Percentiles rank a stretch among this genome's conserved stretches.
phyloP scores from a whole-genome alignment of 2,113 vertebrate genomes.

The Anarhynchus alexandrinus region DNA sequence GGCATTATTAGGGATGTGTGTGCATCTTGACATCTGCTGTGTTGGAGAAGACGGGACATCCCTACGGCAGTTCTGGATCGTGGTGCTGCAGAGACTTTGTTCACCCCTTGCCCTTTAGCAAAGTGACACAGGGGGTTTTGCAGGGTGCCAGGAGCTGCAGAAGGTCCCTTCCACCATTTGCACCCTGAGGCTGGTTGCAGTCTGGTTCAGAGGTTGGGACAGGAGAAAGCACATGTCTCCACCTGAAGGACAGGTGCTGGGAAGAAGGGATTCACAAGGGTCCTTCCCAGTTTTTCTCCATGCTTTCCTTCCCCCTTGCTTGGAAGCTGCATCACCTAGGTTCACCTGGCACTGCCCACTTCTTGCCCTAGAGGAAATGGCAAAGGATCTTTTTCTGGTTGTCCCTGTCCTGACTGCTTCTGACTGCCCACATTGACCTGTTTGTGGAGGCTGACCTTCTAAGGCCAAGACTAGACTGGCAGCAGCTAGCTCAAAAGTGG shows the following conservation, averaged over 20 bases:
- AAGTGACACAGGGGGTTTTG: background rate
- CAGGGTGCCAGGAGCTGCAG: background rate
- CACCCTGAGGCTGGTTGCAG: background rate
- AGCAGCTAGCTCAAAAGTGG: background rate
- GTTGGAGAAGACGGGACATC: background rate
- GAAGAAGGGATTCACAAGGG: background rate
- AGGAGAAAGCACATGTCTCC: background rate
- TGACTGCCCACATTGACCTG: too few species aligned
- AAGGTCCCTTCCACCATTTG: background rate
- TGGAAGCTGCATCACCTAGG: background rate
- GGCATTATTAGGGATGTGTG: background rate
- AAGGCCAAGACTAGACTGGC: background rate
- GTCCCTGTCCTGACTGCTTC: background rate
- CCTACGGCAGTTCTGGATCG: accelerated
- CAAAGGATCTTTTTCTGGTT: background rate
- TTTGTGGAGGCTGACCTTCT: background rate
- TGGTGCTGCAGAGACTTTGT: too few species aligned
- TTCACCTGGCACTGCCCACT: background rate
- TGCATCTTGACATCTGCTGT: too few species aligned
- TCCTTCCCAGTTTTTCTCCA: background rate
- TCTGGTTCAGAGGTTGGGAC: background rate
- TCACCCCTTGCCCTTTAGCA: background rate
- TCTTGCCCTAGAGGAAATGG: background rate
- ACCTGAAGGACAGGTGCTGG: too few species aligned
- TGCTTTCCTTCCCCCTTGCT: background rate